Percentiles rank a stretch among this genome's conserved stretches.
Conservation (phyloP, 2,113 vertebrate species). For the Orycteropus afer region DNA sequence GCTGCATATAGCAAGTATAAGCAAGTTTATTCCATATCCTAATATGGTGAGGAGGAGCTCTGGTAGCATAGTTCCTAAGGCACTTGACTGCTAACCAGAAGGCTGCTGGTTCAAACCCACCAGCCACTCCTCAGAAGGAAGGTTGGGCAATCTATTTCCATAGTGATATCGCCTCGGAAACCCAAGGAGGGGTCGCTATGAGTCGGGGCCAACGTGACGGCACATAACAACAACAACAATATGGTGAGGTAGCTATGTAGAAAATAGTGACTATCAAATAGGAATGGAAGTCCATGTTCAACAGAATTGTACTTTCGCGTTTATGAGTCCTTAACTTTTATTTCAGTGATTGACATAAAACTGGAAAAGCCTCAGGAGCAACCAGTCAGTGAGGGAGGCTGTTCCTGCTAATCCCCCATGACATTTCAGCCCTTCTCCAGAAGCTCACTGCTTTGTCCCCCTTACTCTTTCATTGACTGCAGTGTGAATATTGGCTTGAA, state of each 20-base stretch:
- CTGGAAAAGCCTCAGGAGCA: constrained; percentile 97
- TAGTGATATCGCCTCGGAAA: too few relatives aligned
- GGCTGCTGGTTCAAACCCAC: too few relatives aligned
- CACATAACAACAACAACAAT: too few relatives aligned
- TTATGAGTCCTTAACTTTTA: constrained; percentile 88
- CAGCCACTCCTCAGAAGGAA: too few relatives aligned
- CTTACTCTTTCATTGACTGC: constrained; percentile 87
- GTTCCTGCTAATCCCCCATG: constrained; percentile 93
- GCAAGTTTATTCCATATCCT: constrained; percentile 23
- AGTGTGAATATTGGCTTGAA: constrained; percentile 91
- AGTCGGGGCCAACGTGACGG: too few relatives aligned
- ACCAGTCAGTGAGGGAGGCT: constrained; percentile 95
- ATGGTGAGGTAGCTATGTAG: neutral
- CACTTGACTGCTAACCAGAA: too few relatives aligned
- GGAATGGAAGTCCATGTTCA: neutral
- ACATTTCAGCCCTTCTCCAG: constrained; percentile 80
- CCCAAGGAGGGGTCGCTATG: too few relatives aligned
- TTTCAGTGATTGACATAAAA: constrained; percentile 98
- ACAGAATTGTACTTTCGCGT: neutral
- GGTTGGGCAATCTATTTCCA: too few relatives aligned
- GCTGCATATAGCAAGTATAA: neutral
- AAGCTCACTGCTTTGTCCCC: constrained; percentile 86
- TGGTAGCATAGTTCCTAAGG: too few relatives aligned
- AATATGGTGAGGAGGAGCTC: neutral
- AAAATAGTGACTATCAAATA: constrained; percentile 3